Evolutionary conservation across 2,113 vertebrate species (phyloP), one percentile per base, ranked within the genome.

Genomic region (Ifrita kowaldi): DNA sequence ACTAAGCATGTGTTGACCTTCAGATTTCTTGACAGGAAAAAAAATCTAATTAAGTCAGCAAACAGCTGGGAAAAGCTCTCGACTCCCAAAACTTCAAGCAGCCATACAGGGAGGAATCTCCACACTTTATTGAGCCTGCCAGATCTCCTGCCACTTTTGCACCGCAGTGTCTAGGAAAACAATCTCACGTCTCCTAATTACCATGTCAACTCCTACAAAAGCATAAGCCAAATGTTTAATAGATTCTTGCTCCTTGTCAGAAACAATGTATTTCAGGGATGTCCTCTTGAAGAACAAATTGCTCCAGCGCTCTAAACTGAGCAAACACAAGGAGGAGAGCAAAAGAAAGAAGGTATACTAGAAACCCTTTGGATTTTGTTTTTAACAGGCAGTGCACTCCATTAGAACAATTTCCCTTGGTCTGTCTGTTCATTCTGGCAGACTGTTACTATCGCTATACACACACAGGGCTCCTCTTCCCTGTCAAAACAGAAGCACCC

Each of bases 1-100:
- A 35, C 75, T 85, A 71, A 91, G 87, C 74, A 60, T 37, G 73
- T 93, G 81, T n/a, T 95, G 92, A 87, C 94, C 87, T 96, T 93
- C 91, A 83, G 87, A 80, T 87, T 91, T 84, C 69, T 87, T 77
- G 84, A 91, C 77, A 89, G 67, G 53, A 55, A 83, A 87, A 79
- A 67, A 88, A 78, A 71, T 39, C 80, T 87, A 92, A 97, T 93
- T 95, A 95, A 89, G 84, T 44, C 68, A 84, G 90, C 74, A 79
- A 88, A 94, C 74, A 97, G 90, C 91, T 92, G 92, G 65, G 87
- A 70, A 95, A 82, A 85, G 77, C 95, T 89, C 86, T 78, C 1
- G 8, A 73, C 57, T 91, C 67, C 78, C 49, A 15, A 52, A 90
- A 89, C 86, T 91, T 87, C 28, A 8, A 47, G 85, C 59, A 93